These are phyloP conservation scores for Dufourea novaeangliae DNA, from an alignment of 1,140 invertebrate genomes.

Conservation along the genomic window DNA sequence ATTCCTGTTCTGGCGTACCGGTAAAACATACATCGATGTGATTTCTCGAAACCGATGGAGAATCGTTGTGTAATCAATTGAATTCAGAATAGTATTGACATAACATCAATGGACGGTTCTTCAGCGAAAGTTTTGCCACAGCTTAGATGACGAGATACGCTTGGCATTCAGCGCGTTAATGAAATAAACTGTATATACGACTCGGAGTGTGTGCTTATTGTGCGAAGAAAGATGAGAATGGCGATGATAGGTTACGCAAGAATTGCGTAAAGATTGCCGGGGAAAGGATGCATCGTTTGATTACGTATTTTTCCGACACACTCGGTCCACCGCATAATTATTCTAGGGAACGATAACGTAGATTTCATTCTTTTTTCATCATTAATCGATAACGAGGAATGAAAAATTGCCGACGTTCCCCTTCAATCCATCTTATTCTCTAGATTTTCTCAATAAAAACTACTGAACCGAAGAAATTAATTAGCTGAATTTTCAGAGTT, in stretches of 20 bases:
- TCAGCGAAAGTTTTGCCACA: background rate
- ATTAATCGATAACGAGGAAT: background rate
- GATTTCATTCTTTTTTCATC: background rate
- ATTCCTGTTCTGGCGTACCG: too few species aligned
- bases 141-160: background rate
- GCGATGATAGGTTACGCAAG: conserved; percentile 34
- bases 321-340: background rate
- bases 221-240: conserved; percentile 27
- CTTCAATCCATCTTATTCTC: background rate
- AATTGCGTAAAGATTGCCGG: conserved; percentile 20
- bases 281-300: conserved; percentile 14
- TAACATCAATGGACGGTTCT: background rate
- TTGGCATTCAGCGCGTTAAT: conserved; percentile 19
- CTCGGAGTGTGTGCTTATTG: background rate
- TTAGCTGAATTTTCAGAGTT: too few species aligned
- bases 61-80: background rate
- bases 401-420: background rate
- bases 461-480: background rate
- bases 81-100: background rate
- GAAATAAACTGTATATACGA: background rate
- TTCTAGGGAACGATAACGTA: background rate
- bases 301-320: background rate
- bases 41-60: background rate
- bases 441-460: background rate
- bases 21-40: background rate